Base-by-base conservation (phyloP, 2,888 invertebrate species). In the Phengaris alcon region DNA sequence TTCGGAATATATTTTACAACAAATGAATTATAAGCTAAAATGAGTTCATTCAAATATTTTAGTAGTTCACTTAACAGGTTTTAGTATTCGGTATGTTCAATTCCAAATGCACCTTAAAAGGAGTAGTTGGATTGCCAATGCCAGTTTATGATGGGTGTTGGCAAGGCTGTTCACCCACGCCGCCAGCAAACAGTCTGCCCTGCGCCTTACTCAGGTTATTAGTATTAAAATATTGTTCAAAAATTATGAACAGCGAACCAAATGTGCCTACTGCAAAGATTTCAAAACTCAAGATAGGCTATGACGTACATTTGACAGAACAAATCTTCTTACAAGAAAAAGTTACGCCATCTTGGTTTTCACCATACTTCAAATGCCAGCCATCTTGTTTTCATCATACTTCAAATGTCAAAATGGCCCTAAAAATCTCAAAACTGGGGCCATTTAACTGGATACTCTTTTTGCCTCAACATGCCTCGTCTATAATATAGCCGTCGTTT, bases 161-260 rank as follows among this genome's bases (percentile, higher is more conserved):
- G 84, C 88, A 89, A 90, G 90, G 90, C 86, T 88, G 82, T 79
- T 59, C 79, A 82, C 90, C 90, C 82, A 89, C 90, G 84, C 88
- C 7, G 6, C 6, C 48, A 48, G 48, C 8, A 4, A 6, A 48
- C 82, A 81, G 84, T n/a, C 44, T 68, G 46, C 52, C 6, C 15
- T 54, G 48, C 6, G 70, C 2, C 6, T 15, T 15, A 69, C n/a
- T n/a, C 48, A 46, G 15, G 15, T 48, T 69, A 15, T 57, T 6
- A 48, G 48, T 59, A 59, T 4, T 15, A 8, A 9, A 59, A 59
- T 59, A 9, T 59, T 15, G 9, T 15, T 59, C 4, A 59, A 59
- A 57, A 59, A 48, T 9, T 59, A 59, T 10, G 5, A 22, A 59
- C 22, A 22, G 4, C 1, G 46, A 46, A 46, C 22, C 22, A 22